Conservation (phyloP, 2,888 invertebrate species). For the Andricus quercusramuli region DNA sequence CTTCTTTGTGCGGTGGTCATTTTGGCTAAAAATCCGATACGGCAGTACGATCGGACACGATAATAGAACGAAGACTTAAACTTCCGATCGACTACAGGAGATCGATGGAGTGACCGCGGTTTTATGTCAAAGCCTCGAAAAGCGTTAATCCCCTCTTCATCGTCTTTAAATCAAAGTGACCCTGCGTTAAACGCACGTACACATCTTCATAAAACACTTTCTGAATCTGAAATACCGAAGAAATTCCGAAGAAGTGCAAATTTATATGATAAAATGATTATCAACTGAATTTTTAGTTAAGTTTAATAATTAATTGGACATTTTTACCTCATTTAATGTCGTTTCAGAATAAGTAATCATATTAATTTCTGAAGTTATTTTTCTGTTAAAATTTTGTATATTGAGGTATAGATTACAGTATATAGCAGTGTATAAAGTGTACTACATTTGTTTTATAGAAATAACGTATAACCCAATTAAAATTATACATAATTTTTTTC, state of each 20-base stretch:
- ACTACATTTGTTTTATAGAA: too few species aligned
- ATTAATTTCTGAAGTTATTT: too few species aligned
- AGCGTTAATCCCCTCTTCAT: slow-evolving; percentile 21
- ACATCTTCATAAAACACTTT: neutral
- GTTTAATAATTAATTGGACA: too few species aligned
- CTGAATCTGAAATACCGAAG: neutral
- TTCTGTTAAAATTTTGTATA: neutral
- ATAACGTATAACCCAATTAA: too few species aligned
- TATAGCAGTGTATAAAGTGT: too few species aligned
- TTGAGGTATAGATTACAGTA: neutral
- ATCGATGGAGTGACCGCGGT: slow-evolving; percentile 12
- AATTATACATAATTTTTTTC: too few species aligned
- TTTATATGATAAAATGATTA: neutral
- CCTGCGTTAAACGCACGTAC: slow-evolving; percentile 5
- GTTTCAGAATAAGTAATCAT: too few species aligned
- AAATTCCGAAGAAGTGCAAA: neutral
- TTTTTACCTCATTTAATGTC: too few species aligned
- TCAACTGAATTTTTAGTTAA: too few species aligned
- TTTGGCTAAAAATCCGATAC: slow-evolving; percentile 25
- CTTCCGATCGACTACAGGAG: slow-evolving; percentile 12
- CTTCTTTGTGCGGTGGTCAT: slow-evolving; percentile 59
- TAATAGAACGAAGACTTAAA: neutral
- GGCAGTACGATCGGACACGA: neutral
- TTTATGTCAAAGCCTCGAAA: slow-evolving; percentile 37
- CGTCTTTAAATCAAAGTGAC: neutral